A percentile compares a stretch with the other conserved stretches of the same genome.
Conservation (phyloP, 2,888 invertebrate genomes). For the Candidula unifasciata region DNA sequence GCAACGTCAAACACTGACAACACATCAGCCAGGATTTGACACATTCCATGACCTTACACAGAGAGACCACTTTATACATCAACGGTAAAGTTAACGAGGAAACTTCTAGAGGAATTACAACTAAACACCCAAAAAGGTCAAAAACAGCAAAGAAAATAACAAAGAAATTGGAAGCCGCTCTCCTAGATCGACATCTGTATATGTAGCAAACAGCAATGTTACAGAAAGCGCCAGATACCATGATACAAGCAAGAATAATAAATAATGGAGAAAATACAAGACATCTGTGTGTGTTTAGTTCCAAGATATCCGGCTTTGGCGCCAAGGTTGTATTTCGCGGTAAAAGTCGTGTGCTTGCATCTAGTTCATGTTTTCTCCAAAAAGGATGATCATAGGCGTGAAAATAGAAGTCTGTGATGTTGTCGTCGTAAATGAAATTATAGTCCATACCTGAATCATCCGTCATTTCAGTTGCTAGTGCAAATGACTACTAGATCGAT, state of each 20-base stretch:
- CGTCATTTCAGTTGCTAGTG: background rate
- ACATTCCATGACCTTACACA: slow-evolving; percentile 67
- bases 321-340: slow-evolving; percentile 25
- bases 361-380: slow-evolving; percentile 5
- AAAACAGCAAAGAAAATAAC: slow-evolving; percentile 67
- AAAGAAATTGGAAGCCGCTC: slow-evolving; percentile 66
- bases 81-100: slow-evolving; percentile 64
- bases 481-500: background rate
- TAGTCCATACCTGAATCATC: background rate
- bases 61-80: slow-evolving; percentile 59
- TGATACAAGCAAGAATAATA: slow-evolving; percentile 59
- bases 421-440: background rate
- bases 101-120: slow-evolving; percentile 66
- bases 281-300: slow-evolving; percentile 61
- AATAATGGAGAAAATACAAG: slow-evolving; percentile 61
- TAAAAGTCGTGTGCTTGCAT: background rate
- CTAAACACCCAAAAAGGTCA: slow-evolving; percentile 63
- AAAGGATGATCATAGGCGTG: slow-evolving; percentile 25
- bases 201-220: slow-evolving; percentile 67
- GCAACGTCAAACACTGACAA: slow-evolving; percentile 65
- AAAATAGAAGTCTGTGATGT: background rate
- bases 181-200: slow-evolving; percentile 63
- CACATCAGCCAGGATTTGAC: slow-evolving; percentile 63
- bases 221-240: slow-evolving; percentile 61
- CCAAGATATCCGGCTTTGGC: slow-evolving; percentile 32